phyloP scores from a whole-genome alignment of 2,797 vertebrate species.

The Falco rusticolus region DNA sequence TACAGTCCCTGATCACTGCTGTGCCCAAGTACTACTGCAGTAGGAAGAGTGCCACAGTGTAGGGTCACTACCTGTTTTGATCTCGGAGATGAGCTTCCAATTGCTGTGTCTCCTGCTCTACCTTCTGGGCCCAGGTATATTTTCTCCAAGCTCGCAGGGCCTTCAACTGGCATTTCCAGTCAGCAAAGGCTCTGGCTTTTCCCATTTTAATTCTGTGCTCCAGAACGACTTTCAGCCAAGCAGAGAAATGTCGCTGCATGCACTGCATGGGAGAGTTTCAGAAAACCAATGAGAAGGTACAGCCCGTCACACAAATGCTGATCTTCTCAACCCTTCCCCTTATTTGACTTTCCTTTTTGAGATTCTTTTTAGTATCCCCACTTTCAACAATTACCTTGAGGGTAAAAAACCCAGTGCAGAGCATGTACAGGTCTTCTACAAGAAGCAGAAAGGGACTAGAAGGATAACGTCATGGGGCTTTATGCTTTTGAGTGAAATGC shows the following conservation, averaged over 20 bases:
- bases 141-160: conserved; percentile 87
- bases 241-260: conserved; percentile 88
- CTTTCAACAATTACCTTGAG: not conserved
- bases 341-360: not conserved
- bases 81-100: conserved; percentile 82
- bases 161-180: conserved; percentile 89
- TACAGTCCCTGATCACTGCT: not conserved
- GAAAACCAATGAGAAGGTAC: conserved; percentile 27
- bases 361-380: not conserved
- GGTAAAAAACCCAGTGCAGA: not conserved
- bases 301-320: not conserved
- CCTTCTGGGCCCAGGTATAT: conserved; percentile 80
- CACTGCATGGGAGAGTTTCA: conserved; percentile 78
- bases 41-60: not conserved
- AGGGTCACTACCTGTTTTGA: conserved; percentile 84
- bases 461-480: not conserved
- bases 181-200: conserved; percentile 86
- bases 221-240: conserved; percentile 88
- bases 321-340: not conserved
- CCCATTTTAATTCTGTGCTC: conserved; percentile 83
- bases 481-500: not conserved
- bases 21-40: not conserved
- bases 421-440: not conserved
- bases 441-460: not conserved
- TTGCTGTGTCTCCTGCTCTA: conserved; percentile 77